Conservation (phyloP, 2,888 invertebrate species). For the Dryococelus australis region DNA sequence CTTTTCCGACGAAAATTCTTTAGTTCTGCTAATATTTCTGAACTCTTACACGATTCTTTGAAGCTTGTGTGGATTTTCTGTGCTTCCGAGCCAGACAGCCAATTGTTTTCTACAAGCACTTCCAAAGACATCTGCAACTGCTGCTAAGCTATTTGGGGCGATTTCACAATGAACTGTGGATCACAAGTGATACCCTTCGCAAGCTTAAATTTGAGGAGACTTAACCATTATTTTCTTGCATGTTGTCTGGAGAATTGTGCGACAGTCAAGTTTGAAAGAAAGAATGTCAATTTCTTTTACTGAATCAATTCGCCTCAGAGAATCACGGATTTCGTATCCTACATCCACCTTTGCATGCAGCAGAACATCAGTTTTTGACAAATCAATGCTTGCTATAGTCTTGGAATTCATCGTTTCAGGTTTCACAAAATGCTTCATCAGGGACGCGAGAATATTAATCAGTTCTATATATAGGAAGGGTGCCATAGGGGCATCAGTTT, state of each 20-base stretch:
- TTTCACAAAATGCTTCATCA: slow-evolving; percentile 18
- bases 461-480: slow-evolving; percentile 33
- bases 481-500: slow-evolving; percentile 40
- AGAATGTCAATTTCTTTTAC: neutral
- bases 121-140: neutral
- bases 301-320: neutral
- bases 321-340: neutral
- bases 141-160: neutral
- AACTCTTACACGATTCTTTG: neutral
- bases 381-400: neutral
- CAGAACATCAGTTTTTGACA: neutral
- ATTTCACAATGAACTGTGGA: neutral
- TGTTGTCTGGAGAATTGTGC: neutral
- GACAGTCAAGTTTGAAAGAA: neutral
- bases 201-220: neutral
- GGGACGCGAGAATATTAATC: neutral
- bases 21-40: neutral
- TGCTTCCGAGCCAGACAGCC: neutral
- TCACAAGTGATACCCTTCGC: neutral
- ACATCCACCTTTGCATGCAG: neutral
- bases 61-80: neutral
- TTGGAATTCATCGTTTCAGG: neutral
- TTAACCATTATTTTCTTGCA: neutral
- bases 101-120: neutral
- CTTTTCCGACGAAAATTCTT: neutral